Conservation (phyloP, 1,140 invertebrate genomes). For the Anastrepha obliqua region DNA sequence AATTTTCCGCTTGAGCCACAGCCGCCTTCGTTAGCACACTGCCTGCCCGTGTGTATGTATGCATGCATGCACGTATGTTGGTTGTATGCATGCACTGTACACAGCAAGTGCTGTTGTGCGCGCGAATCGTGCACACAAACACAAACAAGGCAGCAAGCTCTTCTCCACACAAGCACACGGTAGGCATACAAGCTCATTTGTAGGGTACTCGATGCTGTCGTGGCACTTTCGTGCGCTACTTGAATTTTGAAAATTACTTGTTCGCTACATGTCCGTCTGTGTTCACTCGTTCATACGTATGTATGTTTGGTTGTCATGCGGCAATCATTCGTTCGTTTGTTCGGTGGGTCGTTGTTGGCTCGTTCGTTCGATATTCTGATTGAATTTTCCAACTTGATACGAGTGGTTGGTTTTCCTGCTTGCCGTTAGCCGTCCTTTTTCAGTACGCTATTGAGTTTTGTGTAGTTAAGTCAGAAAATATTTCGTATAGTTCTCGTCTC, state of each 20-base stretch:
- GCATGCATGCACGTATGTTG: background rate
- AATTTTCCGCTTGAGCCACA: constrained; percentile 10
- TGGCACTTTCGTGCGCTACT: constrained; percentile 49
- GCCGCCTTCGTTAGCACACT: background rate
- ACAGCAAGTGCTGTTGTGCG: background rate
- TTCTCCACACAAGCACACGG: background rate
- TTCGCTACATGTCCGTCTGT: constrained; percentile 27
- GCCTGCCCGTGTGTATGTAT: background rate
- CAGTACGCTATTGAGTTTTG: constrained; percentile 74
- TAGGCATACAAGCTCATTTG: constrained; percentile 40
- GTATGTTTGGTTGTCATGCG: background rate
- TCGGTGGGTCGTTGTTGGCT: constrained; percentile 54
- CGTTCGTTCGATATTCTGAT: constrained; percentile 57
- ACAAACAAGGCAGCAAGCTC: background rate
- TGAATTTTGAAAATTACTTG: constrained; percentile 43
- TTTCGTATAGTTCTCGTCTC: constrained; percentile 73
- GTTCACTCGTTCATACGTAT: constrained; percentile 23
- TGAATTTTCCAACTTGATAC: constrained; percentile 44
- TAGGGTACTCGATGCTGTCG: constrained; percentile 45
- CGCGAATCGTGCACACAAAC: background rate
- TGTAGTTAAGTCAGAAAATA: constrained; percentile 74
- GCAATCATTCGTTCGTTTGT: constrained; percentile 57
- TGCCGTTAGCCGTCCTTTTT: constrained; percentile 72
- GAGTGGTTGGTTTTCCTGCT: constrained; percentile 61
- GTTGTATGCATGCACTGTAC: background rate